Percentiles rank a stretch among this genome's conserved stretches.
Evolutionary conservation across 2,113 vertebrate genomes (phyloP).

Genomic region (Pipra filicauda): DNA sequence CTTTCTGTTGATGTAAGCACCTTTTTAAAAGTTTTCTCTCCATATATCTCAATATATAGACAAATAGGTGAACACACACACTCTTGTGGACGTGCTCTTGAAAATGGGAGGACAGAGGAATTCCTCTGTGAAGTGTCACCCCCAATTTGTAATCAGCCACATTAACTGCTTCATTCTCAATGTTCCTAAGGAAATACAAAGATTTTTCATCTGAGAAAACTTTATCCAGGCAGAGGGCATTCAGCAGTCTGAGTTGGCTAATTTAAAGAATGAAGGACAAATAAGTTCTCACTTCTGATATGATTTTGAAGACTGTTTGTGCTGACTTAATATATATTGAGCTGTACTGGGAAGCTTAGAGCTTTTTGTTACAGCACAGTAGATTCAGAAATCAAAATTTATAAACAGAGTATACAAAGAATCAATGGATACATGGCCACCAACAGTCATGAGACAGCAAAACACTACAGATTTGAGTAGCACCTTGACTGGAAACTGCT

Average conservation of each 20-base stretch:
- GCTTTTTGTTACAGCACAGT: neutral
- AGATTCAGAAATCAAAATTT: neutral
- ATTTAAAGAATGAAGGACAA: neutral
- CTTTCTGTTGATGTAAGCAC: neutral
- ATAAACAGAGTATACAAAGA: neutral
- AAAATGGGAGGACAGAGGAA: neutral
- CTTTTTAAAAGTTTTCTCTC: neutral
- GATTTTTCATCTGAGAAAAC: neutral
- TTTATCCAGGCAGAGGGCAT: neutral
- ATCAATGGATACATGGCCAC: neutral
- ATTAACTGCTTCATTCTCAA: neutral
- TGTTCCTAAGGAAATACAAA: neutral
- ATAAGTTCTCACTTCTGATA: neutral
- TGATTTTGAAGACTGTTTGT: neutral
- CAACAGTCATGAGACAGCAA: neutral
- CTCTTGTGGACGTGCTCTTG: neutral
- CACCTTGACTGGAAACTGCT: neutral
- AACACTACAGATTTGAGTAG: neutral
- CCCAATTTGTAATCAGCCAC: neutral
- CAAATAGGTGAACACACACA: neutral
- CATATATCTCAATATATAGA: neutral
- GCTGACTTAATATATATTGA: neutral
- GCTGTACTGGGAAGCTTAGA: neutral
- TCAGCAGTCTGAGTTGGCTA: neutral
- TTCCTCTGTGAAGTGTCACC: neutral